Percentiles rank a stretch among this genome's conserved stretches.
Conservation (phyloP, 2,888 invertebrate genomes). For the Oscheius sp. region DNA sequence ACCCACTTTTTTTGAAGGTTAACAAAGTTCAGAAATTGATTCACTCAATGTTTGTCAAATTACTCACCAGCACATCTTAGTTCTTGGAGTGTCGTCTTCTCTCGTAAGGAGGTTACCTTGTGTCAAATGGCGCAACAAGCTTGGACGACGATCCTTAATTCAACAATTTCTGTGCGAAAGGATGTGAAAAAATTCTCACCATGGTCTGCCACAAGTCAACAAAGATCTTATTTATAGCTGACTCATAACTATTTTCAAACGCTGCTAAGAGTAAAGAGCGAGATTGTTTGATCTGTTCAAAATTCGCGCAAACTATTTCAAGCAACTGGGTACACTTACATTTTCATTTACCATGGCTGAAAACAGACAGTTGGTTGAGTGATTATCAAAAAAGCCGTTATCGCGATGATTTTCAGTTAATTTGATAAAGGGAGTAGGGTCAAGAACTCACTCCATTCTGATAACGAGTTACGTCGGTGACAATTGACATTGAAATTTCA, state of each 20-base stretch:
- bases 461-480: constrained; percentile 51
- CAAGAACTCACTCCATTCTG: constrained; percentile 19
- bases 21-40: not conserved
- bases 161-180: not conserved
- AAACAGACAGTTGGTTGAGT: not conserved
- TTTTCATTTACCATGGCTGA: not conserved
- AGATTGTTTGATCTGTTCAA: not conserved
- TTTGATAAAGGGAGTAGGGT: not conserved
- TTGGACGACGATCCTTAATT: constrained; percentile 24
- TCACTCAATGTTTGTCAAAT: not conserved
- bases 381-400: not conserved
- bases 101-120: constrained; percentile 2
- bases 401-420: not conserved
- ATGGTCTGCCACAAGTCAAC: not conserved
- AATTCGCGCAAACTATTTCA: not conserved
- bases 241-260: constrained; percentile 4
- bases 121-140: constrained; percentile 12
- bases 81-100: not conserved
- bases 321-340: not conserved
- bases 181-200: constrained; percentile 4
- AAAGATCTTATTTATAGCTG: not conserved
- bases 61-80: constrained; percentile 12
- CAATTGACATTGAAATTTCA: constrained; percentile 60
- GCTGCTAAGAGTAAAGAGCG: constrained; percentile 13
- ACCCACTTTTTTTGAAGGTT: not conserved